Conservation (phyloP, 1,140 invertebrate genomes). For the Procambarus virginalis region DNA sequence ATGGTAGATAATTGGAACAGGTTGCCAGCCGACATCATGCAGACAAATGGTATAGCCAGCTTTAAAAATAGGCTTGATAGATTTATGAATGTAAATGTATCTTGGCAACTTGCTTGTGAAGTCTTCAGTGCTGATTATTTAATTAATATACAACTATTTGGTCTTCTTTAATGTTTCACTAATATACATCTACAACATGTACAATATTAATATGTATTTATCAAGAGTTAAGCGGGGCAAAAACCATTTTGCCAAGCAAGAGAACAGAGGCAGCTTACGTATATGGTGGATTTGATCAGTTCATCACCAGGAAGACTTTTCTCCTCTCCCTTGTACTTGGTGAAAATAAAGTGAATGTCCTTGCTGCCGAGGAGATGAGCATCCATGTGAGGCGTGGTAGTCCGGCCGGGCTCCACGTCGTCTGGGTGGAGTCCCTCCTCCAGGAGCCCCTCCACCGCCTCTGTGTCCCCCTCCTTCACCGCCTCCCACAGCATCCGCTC, state of each 20-base stretch:
- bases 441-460: slow-evolving; percentile 1
- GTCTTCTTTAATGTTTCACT: no score
- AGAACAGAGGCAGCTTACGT: neutral
- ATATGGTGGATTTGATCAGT: slow-evolving; percentile 2
- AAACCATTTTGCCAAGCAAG: no score
- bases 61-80: no score
- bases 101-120: no score
- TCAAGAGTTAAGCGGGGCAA: neutral
- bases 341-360: neutral
- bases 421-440: slow-evolving; percentile 1
- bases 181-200: no score
- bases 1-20: no score
- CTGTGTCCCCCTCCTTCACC: neutral
- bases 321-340: slow-evolving; percentile 3
- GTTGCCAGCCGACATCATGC: no score
- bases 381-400: slow-evolving; percentile 12
- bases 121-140: no score
- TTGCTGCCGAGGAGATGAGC: slow-evolving; percentile 11
- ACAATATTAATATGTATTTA: neutral
- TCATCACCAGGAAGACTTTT: neutral
- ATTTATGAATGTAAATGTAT: no score
- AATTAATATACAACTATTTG: no score
- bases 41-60: no score
- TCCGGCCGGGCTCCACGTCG: neutral
- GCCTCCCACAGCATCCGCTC: slow-evolving; percentile 27